A percentile compares a stretch with the other conserved stretches of the same genome.
phyloP scores from a whole-genome alignment of 2,113 vertebrate genomes.

The Hypanus sabinus region DNA sequence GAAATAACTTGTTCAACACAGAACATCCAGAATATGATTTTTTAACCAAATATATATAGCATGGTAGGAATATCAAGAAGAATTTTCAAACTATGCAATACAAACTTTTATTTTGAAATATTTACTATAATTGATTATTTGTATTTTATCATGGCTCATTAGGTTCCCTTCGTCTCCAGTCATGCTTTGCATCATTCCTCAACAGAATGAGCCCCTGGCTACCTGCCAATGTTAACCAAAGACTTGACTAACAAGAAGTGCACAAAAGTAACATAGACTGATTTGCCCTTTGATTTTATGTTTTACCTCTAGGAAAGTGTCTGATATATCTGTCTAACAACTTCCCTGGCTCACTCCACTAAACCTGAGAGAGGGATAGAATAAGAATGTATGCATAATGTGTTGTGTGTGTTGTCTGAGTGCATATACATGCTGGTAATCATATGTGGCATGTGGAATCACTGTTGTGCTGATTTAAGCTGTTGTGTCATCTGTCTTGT shows the following conservation, averaged over 20 bases:
- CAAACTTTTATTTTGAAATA: constrained; percentile 15
- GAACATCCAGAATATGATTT: neutral
- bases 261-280: neutral
- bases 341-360: neutral
- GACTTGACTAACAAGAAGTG: constrained; percentile 3
- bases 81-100: neutral
- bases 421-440: no score
- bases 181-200: constrained; percentile 3
- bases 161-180: neutral
- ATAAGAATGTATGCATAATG: neutral
- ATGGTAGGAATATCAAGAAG: neutral
- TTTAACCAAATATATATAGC: neutral
- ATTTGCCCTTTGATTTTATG: constrained; percentile 1
- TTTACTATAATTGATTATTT: neutral
- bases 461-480: neutral
- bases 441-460: neutral
- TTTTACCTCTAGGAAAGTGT: neutral
- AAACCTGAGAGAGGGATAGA: neutral
- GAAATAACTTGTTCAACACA: neutral
- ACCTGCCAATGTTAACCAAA: neutral
- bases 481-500: constrained; percentile 13
- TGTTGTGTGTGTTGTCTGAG: neutral
- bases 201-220: neutral
- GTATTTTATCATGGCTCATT: constrained; percentile 9
- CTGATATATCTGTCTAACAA: neutral